Evolutionary conservation across 2,888 invertebrate genomes (phyloP), one percentile per base, ranked within the genome.

Genomic region (Lasioglossum calceatum): DNA sequence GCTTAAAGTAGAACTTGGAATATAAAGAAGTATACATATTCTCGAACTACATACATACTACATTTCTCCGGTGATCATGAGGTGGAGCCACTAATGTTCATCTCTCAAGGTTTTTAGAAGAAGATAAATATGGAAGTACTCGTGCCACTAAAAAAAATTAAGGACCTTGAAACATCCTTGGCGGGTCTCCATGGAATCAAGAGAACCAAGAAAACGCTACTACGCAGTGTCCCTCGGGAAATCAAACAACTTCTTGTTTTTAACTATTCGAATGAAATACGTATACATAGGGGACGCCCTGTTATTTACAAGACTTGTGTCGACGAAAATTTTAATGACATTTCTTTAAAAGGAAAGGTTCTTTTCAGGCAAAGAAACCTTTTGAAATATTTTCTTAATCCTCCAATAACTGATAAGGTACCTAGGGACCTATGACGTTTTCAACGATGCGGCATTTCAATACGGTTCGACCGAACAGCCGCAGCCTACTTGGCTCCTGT

Each of bases 1-100:
- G 64, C 7, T 64, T 64, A 64, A 64, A 64, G 64, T 32, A 64
- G 71, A 71, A 71, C 71, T 39, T 44, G 19, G 74, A 27, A 44
- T 74, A 44, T 74, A 44, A 44, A 50, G 64, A 19, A 19, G 32
- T 23, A 54, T 54, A 54, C 64, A 36, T 64, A 64, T 64, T 32
- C 64, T 32, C 32, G 19, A 64, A 64, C 64, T 64, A 36, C 27
- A 27, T 27, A 27, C 27, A 27, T 27, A 27, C 64, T 32, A 32
- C 36, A 19, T 64, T 64, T 64, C 32, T 64, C 32, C 64, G 64
- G 64, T 8, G 64, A 64, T 64, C 64, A 19, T 19, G 32, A 32
- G 64, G 32, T 19, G 19, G 19, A 5, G 64, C 36, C 16, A 2
- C 19, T 64, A 36, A 32, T 64, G 64, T 32, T 64, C 64, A 32